Evolutionary conservation across 2,888 invertebrate species (phyloP).

Genomic region (Pandemis heparana): DNA sequence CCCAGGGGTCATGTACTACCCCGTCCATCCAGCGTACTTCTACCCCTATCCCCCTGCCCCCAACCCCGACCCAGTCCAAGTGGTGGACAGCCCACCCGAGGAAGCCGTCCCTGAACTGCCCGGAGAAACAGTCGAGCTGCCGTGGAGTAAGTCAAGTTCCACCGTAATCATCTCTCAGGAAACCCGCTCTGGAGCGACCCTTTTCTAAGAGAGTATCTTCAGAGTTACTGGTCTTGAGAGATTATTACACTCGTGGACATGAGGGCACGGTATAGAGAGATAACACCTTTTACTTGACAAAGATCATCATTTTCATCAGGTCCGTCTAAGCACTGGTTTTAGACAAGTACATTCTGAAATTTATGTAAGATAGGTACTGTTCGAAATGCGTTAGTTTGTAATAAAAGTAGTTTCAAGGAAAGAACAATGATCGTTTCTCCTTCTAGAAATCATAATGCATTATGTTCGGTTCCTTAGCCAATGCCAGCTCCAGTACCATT

Average conservation of each 20-base stretch:
- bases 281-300: conserved; percentile 60
- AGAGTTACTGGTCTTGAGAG: not conserved
- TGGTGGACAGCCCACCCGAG: conserved; percentile 62
- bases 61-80: conserved; percentile 54
- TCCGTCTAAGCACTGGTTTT: not conserved
- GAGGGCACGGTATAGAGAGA: conserved; percentile 53
- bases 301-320: not conserved
- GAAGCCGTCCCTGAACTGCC: conserved; percentile 73
- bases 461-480: not conserved
- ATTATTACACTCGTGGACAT: conserved; percentile 13
- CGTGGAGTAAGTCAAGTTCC: conserved; percentile 77
- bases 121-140: conserved; percentile 80
- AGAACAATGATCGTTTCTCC: too few relatives aligned
- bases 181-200: not conserved
- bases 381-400: not conserved
- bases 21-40: conserved; percentile 77
- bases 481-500: not conserved
- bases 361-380: not conserved
- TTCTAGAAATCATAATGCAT: not conserved
- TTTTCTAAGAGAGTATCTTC: not conserved
- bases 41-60: conserved; percentile 69
- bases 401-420: not conserved
- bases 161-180: conserved; percentile 1
- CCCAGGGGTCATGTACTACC: conserved; percentile 70
- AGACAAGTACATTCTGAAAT: not conserved